phyloP scores from a whole-genome alignment of 2,797 vertebrate species.

The Enteromius radiatus region DNA sequence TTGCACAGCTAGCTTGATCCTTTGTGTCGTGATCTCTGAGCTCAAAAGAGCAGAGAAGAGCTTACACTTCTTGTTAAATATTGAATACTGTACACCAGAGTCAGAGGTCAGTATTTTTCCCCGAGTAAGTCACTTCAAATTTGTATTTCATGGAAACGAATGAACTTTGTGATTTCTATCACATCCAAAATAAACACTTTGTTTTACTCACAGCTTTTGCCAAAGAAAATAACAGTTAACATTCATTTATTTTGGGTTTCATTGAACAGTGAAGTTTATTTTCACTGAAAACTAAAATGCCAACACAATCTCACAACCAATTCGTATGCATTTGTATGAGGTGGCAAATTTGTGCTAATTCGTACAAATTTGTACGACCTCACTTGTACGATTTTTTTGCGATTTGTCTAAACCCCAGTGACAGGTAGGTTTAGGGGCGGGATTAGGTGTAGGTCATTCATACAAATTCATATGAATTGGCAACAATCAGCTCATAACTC shows the following conservation, averaged over 20 bases:
- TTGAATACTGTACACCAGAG: not conserved
- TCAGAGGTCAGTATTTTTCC: not conserved
- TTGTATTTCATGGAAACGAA: not conserved
- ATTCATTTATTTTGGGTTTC: not conserved
- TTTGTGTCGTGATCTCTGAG: constrained; percentile 47
- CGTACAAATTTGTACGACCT: too few species aligned
- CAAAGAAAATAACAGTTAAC: not conserved
- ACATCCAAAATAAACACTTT: not conserved
- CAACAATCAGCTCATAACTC: too few species aligned
- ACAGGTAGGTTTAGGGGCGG: too few species aligned
- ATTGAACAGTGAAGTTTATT: not conserved
- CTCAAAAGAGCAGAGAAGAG: constrained; percentile 64
- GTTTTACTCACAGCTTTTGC: not conserved
- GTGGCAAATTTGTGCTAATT: too few species aligned
- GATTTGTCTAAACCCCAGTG: too few species aligned
- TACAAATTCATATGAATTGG: too few species aligned
- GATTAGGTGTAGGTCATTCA: too few species aligned
- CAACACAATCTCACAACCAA: too few species aligned
- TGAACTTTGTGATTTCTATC: not conserved
- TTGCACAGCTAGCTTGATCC: constrained; percentile 55
- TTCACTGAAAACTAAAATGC: not conserved
- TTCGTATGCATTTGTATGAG: too few species aligned
- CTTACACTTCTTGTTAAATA: constrained; percentile 32
- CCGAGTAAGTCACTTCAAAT: not conserved
- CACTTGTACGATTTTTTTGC: too few species aligned